Evolutionary conservation across 1,140 invertebrate genomes (phyloP), one percentile per base, ranked within the genome.

Genomic region (Apis dorsata): DNA sequence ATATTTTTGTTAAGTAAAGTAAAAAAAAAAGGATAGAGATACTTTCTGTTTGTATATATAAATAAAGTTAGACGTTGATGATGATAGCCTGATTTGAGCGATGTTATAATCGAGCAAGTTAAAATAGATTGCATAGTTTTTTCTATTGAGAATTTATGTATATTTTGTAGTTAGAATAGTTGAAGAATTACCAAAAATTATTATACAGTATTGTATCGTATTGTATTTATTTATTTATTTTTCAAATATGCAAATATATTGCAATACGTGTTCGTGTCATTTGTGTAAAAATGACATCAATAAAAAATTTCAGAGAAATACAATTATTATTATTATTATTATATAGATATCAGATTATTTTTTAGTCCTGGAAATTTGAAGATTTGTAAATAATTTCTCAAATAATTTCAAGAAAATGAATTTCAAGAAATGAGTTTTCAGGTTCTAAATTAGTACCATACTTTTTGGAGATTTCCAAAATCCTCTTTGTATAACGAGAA

Each of bases 111-210:
- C 2, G 57, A 63, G 11, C n/a, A 44, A 24, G 34, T 44, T 19
- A 15, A 0, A 2, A 55, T 4, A 59, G 12, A 57, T 57, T 13
- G 28, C 19, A 15, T 34, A 21, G 8, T 80, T 19, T 63, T 24
- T 63, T 44, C 49, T 49, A 24, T 65, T 65, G 44, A 17, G 17
- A 44, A 55, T 57, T 19, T 11, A 24, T 17, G 12, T 44, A 24
- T 63, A 3, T 9, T n/a, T 21, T 55, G 15, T 73, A 73, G 15
- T 13, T 24, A 10, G 17, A 28, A 28, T 68, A 44, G 44, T 10
- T 49, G 11, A n/a, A 21, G 53, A 63, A 28, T 10, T 69, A 82
- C 65, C 71, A 81, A 66, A 81, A 75, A 75, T 76, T 81, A 76
- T 59, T 34, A 51, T 44, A 44, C 5, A 7, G 5, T 44, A 44